phyloP scores from a whole-genome alignment of 2,113 vertebrate species.

The Chelonoidis abingdonii region DNA sequence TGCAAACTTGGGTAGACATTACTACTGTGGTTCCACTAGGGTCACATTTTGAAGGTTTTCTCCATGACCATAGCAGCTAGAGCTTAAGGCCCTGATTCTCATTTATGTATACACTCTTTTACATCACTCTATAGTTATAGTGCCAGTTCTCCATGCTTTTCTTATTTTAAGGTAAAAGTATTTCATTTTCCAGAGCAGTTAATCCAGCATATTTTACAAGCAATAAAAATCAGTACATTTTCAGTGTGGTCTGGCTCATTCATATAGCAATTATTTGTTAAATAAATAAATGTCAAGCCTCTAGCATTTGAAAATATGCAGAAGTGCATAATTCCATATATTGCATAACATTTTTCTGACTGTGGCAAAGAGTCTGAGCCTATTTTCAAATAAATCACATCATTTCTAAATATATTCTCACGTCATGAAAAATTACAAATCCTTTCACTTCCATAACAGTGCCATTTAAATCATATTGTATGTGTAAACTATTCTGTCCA shows the following conservation, averaged over 20 bases:
- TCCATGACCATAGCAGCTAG: neutral
- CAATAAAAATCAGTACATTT: neutral
- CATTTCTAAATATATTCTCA: neutral
- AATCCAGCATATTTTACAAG: neutral
- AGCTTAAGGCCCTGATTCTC: neutral
- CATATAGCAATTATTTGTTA: neutral
- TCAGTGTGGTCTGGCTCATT: neutral
- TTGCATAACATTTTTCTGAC: neutral
- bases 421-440: neutral
- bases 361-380: neutral
- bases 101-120: neutral
- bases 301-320: neutral
- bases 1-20: neutral
- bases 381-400: neutral
- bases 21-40: neutral
- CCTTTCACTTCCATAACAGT: neutral
- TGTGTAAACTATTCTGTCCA: neutral
- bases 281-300: neutral
- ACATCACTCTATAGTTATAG: neutral
- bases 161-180: neutral
- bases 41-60: neutral
- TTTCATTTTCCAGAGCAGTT: neutral
- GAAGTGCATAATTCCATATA: neutral
- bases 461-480: accelerated
- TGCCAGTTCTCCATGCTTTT: neutral